Base-by-base conservation (phyloP, 2,888 invertebrate species). In the Oscheius sp. region DNA sequence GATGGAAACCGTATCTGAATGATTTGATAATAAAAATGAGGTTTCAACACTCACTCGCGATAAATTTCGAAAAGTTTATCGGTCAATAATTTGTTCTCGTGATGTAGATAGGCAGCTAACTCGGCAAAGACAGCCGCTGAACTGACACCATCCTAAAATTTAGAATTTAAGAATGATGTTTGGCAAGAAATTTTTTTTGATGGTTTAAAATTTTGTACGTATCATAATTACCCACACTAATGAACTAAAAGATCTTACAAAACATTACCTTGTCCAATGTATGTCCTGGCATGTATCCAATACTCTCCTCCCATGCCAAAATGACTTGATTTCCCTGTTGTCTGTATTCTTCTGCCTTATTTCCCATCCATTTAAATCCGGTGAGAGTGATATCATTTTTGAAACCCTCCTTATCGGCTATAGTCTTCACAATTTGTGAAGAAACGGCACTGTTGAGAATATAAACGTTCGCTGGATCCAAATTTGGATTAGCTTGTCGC, bases 311-410 rank as follows among this genome's bases (percentile, higher is more conserved):
- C 87, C 93, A 99, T 0, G 95, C 95, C 87, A 96, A 94, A 62
- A 98, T 87, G 0, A 95, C 92, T 9, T 77, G 87, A 82, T 93
- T 92, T 30, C 91, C 92, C 65, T 91, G 87, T 67, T 90, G 88
- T 36, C 91, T 87, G 64, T 95, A 87, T 5, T 94, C 90, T 32
- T 91, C 88, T 0, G 92, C 90, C 82, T 90, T 90, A 87, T 96
- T 97, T 4, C 94, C 97, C 93, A 99, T 95, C 96, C 96, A 99
- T 86, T 99, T 99, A 86, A 99, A 99, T 0, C 98, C 98, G 0
- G 98, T 99, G 62, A 98, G 89, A 0, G 98, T 97, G 88, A 97
- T 95, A 47, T 82, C 81, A 64, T 80, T 80, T 61, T 80, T 76
- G 74, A 86, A 86, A 1, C 82, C 95, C 85, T 93, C 92, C 0